Evolutionary conservation across 2,888 invertebrate species (phyloP).

Genomic region (Drosophila emarginata): DNA sequence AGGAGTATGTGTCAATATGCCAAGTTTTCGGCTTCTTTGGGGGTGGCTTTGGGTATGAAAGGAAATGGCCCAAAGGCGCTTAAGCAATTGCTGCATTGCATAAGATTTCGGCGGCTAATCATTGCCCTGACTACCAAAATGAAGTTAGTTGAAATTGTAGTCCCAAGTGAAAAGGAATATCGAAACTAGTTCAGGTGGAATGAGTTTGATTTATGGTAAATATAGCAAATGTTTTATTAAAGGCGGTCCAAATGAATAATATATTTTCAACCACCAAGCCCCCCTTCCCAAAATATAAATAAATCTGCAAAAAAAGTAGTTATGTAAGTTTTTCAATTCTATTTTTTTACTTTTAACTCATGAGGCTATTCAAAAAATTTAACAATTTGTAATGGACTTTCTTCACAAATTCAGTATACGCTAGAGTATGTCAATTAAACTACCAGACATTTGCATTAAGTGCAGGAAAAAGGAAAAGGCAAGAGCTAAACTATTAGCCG

Average conservation of each 20-base stretch:
- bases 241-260: not conserved
- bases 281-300: not conserved
- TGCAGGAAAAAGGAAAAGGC: conserved; percentile 14
- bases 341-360: not conserved
- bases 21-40: not conserved
- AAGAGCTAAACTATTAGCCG: conserved; percentile 45
- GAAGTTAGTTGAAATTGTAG: conserved; percentile 4
- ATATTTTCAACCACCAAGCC: not conserved
- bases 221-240: conserved; percentile 3
- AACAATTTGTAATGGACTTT: conserved; percentile 3
- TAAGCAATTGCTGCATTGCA: conserved; percentile 15
- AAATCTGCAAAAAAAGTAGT: not conserved
- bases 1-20: conserved; percentile 25
- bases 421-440: conserved; percentile 49
- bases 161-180: not conserved
- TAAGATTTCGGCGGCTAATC: conserved; percentile 21
- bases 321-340: not conserved
- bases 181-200: conserved; percentile 4
- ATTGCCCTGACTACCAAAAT: conserved; percentile 7
- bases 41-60: not conserved
- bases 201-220: conserved; percentile 18
- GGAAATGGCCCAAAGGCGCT: conserved; percentile 2
- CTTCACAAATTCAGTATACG: conserved; percentile 21
- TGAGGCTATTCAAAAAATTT: not conserved
- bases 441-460: conserved; percentile 55